Conservation (phyloP, 2,797 vertebrate genomes). For the Knipowitschia caucasica region DNA sequence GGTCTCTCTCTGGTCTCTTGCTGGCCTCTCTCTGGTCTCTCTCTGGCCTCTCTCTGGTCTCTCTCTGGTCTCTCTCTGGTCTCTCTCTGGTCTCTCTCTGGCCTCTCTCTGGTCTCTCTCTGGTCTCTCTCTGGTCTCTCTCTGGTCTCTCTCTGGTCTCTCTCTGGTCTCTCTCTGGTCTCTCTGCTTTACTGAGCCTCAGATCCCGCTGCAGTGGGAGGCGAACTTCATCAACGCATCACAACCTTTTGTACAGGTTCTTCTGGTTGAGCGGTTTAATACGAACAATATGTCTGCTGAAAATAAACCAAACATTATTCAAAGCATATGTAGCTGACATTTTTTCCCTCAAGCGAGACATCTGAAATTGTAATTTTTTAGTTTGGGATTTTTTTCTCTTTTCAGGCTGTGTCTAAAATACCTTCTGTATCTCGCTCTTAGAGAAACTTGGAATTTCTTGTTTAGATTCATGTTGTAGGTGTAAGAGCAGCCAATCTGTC, state of each 20-base stretch:
- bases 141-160: too few relatives aligned
- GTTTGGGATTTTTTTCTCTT: background rate
- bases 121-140: too few relatives aligned
- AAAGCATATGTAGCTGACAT: background rate
- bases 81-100: too few relatives aligned
- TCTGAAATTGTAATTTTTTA: background rate
- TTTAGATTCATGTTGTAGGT: background rate
- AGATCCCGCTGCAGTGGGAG: background rate
- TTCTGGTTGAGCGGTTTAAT: background rate
- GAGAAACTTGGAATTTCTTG: background rate
- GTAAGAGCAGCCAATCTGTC: background rate
- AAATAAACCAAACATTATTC: background rate
- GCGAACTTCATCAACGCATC: background rate
- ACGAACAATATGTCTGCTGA: background rate
- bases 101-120: too few relatives aligned
- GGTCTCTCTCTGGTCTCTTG: too few relatives aligned
- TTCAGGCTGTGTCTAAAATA: background rate
- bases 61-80: too few relatives aligned
- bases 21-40: too few relatives aligned
- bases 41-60: too few relatives aligned
- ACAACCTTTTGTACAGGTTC: background rate
- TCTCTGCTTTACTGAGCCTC: too few relatives aligned
- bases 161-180: too few relatives aligned
- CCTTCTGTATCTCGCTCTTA: background rate
- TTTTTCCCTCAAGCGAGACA: background rate